phyloP scores from a whole-genome alignment of 2,797 vertebrate species.

The Tachyglossus aculeatus region DNA sequence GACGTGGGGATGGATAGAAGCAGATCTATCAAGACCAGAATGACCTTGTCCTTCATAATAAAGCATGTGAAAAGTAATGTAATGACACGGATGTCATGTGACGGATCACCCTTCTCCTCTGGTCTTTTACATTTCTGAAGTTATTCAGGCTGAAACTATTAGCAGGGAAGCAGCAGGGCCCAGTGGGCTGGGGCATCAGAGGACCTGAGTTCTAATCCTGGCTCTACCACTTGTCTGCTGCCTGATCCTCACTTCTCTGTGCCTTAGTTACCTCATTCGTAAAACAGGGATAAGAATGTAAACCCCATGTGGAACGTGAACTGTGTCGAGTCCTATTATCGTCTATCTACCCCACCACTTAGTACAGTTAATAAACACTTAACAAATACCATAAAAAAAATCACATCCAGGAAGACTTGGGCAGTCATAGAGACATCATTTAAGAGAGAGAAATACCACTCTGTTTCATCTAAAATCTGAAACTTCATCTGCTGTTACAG shows the following conservation, averaged over 20 bases:
- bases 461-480: neutral
- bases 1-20: neutral
- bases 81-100: neutral
- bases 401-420: too few relatives aligned
- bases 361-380: too few relatives aligned
- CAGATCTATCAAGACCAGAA: neutral
- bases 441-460: neutral
- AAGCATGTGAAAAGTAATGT: neutral
- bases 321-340: too few relatives aligned
- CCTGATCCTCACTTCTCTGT: too few relatives aligned
- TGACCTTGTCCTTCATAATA: neutral
- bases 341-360: too few relatives aligned
- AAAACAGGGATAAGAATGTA: too few relatives aligned
- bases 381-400: too few relatives aligned
- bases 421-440: neutral
- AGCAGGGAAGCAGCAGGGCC: neutral
- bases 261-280: too few relatives aligned
- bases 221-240: too few relatives aligned
- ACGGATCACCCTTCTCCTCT: neutral
- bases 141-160: neutral
- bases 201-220: too few relatives aligned
- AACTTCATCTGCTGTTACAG: neutral
- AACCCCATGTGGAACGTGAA: too few relatives aligned
- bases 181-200: too few relatives aligned
- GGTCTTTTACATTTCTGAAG: neutral